Evolutionary conservation across 2,888 invertebrate species (phyloP), one percentile per base, ranked within the genome.

Genomic region (Argyra leucocephala): DNA sequence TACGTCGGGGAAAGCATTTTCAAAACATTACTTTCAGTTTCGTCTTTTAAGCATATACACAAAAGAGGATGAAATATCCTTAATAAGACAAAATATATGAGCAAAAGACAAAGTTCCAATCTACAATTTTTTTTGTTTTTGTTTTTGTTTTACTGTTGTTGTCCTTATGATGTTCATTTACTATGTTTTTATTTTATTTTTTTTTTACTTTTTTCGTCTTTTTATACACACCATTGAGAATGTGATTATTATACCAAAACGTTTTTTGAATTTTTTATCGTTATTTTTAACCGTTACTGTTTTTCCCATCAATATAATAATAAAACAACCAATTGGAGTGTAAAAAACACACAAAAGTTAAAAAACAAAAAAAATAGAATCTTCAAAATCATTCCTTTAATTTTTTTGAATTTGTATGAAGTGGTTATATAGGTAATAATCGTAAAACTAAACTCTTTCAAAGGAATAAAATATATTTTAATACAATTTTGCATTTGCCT

Each of bases 171-270:
- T 48, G n/a, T 48, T 48, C 18, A 18, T 15, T 48, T 48, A 48
- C 15, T 48, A 37, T 37, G 37, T 48, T 48, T 3, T 48, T 15
- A 18, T 48, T 9, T 48, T 31, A n/a, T n/a, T 31, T 31, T 31
- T 31, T 31, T 31, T 31, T 31, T 31, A 31, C 10, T 31, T 31
- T 31, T 15, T 37, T 37, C 12, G 12, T 48, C 18, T 48, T 48
- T 48, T 48, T 48, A n/a, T 48, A 48, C 48, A 48, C 48, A 48
- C 48, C 48, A 48, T 48, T 48, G 48, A 48, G 48, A 48, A 48
- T 48, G 48, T 48, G 48, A 48, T 48, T 48, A 48, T 48, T 48
- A 48, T 48, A 48, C 18, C 48, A 48, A 48, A 48, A 48, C 48
- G 48, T 48, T 48, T 48, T 48, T 48, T 48, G 48, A 48, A 48